Conservation (phyloP, 2,888 invertebrate genomes). For the Xanthorhoe spadicearia region DNA sequence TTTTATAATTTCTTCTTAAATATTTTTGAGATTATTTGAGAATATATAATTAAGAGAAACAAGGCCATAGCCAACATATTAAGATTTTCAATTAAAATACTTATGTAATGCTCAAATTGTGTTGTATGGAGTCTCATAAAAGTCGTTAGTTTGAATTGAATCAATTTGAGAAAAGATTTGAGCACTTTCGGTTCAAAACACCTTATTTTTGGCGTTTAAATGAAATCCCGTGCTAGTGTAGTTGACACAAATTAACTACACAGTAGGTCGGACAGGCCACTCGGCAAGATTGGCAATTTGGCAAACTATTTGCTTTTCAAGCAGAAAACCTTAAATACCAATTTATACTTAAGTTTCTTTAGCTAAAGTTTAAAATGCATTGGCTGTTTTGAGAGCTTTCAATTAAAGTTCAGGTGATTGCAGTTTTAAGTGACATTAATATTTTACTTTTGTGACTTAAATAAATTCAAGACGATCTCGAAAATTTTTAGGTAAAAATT, state of each 20-base stretch:
- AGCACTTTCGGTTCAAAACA: not conserved
- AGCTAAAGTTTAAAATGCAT: slow-evolving; percentile 16
- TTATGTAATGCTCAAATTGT: too few species aligned
- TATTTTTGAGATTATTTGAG: too few species aligned
- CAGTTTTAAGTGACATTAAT: not conserved
- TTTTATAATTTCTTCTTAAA: too few species aligned
- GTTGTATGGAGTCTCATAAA: too few species aligned
- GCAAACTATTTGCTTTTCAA: slow-evolving; percentile 58
- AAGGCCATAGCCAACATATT: too few species aligned
- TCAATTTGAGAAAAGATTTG: not conserved
- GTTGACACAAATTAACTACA: slow-evolving; percentile 48
- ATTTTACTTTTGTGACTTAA: too few species aligned
- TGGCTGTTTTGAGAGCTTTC: slow-evolving; percentile 2
- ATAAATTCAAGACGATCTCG: too few species aligned
- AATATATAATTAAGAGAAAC: too few species aligned
- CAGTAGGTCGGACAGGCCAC: slow-evolving; percentile 59
- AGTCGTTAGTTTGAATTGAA: too few species aligned
- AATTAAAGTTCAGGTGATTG: not conserved
- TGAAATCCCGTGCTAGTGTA: slow-evolving; percentile 45
- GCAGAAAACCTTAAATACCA: slow-evolving; percentile 42
- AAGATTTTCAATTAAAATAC: too few species aligned
- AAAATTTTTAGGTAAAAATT: too few species aligned
- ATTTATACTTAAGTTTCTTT: slow-evolving; percentile 12
- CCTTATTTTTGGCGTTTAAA: slow-evolving; percentile 28
- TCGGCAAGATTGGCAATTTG: slow-evolving; percentile 76